These are phyloP conservation scores for Cyrtonyx montezumae DNA, from an alignment of 2,113 vertebrate species.

Conservation along the genomic window DNA sequence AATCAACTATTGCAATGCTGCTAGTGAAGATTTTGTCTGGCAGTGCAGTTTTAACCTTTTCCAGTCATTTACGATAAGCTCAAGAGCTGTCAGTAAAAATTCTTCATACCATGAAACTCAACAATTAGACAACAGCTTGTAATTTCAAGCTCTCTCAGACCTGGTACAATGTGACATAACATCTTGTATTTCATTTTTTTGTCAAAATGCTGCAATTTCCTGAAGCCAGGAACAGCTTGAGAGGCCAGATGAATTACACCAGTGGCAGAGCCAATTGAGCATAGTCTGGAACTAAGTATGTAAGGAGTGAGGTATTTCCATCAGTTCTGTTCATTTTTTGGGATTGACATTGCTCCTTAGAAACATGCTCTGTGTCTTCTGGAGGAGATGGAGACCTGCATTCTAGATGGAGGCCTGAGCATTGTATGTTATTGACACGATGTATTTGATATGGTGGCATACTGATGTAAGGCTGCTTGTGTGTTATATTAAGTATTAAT, in stretches of 20 bases:
- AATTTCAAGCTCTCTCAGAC: background rate
- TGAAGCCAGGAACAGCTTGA: background rate
- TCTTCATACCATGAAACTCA: background rate
- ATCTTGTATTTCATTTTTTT: background rate
- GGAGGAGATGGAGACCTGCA: background rate
- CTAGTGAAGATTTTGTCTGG: background rate
- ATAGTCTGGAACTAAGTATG: background rate
- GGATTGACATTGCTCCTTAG: background rate
- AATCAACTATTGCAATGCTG: background rate
- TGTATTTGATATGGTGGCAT: background rate
- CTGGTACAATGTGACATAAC: background rate
- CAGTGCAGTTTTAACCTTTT: background rate
- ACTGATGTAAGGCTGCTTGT: background rate
- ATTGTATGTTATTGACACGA: background rate
- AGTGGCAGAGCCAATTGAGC: background rate
- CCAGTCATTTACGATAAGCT: background rate
- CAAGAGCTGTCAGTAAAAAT: constrained; percentile 5
- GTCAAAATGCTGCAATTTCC: background rate
- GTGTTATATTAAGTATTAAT: background rate
- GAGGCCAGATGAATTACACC: background rate
- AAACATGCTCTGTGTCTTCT: background rate
- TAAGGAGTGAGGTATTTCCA: background rate
- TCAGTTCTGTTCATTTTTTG: background rate
- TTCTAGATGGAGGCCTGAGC: background rate
- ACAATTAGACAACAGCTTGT: background rate